Evolutionary conservation across 1,140 invertebrate genomes (phyloP).

Genomic region (Lanistes nyassanus): DNA sequence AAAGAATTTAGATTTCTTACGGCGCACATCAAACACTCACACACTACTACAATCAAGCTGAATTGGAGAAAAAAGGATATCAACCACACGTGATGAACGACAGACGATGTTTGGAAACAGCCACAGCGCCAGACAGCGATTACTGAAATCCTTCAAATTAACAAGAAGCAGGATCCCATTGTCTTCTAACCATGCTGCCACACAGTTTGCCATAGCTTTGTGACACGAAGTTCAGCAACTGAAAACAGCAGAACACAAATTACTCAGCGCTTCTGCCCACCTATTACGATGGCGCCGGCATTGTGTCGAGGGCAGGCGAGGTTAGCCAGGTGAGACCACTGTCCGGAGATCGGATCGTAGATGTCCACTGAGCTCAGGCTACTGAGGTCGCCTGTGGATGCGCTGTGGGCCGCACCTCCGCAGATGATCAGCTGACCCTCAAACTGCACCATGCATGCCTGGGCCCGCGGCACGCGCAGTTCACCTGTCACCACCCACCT

Average conservation of each 20-base stretch:
- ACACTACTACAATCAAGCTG: background rate
- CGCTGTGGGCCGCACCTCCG: constrained; percentile 30
- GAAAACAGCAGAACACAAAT: too few relatives aligned
- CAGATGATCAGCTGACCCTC: constrained; percentile 30
- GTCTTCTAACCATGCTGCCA: too few relatives aligned
- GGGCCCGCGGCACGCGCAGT: constrained; percentile 33
- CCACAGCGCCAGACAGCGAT: too few relatives aligned
- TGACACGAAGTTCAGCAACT: too few relatives aligned
- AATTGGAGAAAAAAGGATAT: too few relatives aligned
- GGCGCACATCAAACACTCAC: background rate
- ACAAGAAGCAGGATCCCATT: too few relatives aligned
- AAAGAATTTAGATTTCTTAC: too few relatives aligned
- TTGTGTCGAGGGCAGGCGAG: constrained; percentile 36
- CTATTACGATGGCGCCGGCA: constrained; percentile 33
- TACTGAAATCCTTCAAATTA: too few relatives aligned
- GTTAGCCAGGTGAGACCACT: constrained; percentile 31
- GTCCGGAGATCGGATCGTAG: constrained; percentile 26
- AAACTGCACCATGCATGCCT: constrained; percentile 28
- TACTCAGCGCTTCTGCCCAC: too few relatives aligned
- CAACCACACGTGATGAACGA: too few relatives aligned
- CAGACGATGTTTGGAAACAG: too few relatives aligned
- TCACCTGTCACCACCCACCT: constrained; percentile 30
- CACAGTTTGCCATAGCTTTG: too few relatives aligned
- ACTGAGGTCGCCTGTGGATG: constrained; percentile 7
- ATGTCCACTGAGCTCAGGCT: constrained; percentile 31